Base-by-base conservation (phyloP, 2,113 vertebrate genomes). In the Myotis brandtii region DNA sequence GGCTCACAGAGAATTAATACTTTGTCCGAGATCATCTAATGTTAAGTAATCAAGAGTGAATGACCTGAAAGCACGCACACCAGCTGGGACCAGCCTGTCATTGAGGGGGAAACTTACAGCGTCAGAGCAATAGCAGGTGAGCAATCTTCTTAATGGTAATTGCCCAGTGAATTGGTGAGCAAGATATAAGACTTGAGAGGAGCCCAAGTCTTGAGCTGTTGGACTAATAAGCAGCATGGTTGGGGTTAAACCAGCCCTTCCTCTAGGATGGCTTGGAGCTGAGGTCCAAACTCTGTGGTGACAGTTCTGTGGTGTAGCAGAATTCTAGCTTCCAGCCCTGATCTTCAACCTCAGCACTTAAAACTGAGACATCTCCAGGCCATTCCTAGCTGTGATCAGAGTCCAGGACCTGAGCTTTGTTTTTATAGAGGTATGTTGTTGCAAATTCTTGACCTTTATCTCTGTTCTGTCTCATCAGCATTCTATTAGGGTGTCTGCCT, bases 1-100 rank as follows among this genome's bases (percentile, higher is more conserved):
- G 70, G 88, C 87, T 96, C 72, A 85, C 40, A 79, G 82, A 96
- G 86, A 95, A 86, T 89, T 96, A 95, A 91, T 82, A 75, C 92
- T 62, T 80, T 69, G 23, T 88, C 66, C 82, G 80, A 75, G 70
- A 92, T 91, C 82, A 3, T 89, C 97, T 80, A 81, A 89, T 66
- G 14, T 82, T 5, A 2, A 93, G 14, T 96, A 84, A 96, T 86
- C 89, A 91, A 83, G 37, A 86, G 48, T 66, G 80, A 89, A 94
- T 86, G n/a, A 48, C 34, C 66, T 30, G 50, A 70, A 59, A 64
- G n/a, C 18, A 54, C 34, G 79, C 48, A 70, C 0, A 17, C 17
- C 64, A 72, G 77, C 89, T 4, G 48, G 25, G 79, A 94, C 23
- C 93, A 73, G 48, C 20, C 11, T 37, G 66, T 50, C 43, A 66